Base-by-base conservation (phyloP, 1,140 invertebrate species). In the Hestina assimilis region DNA sequence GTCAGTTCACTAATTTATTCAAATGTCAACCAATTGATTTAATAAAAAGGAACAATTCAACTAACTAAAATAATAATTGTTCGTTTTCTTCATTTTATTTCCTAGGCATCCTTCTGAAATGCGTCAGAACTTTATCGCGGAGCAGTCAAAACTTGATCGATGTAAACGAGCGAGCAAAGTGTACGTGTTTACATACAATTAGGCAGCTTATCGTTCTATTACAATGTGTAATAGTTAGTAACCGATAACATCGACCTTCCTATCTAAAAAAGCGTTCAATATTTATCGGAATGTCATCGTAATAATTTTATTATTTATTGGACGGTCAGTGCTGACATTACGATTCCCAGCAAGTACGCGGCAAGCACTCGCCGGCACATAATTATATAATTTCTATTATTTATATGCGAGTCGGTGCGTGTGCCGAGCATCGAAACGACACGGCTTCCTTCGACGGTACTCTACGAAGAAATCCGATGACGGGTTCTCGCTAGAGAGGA, bases 301-400 rank as follows among this genome's bases (percentile, higher is more conserved):
- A 71, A 74, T 69, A 65, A 69, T 68, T n/a, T n/a, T 68, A 69
- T 73, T 72, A 73, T 71, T 68, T 69, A 75, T 78, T 75, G 74
- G 67, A 59, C 63, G 60, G 46, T 53, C 63, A 63, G 43, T 52
- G 45, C 57, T 51, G 66, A 73, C 66, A 79, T 83, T 82, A 83
- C 60, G 56, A 83, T 83, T 85, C 80, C 59, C 65, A 52, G 61
- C 72, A 60, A 70, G 74, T 75, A 50, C 59, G 60, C 65, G 66
- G 54, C 71, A 74, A 78, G 74, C 74, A 75, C 67, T 74, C 68
- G 72, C 63, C 66, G 73, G 70, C 63, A 80, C 69, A 83, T 81
- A 80, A 85, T 85, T 87, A 84, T 75, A 84, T 85, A 83, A 85
- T 87, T 83, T 83, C 75, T 87, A 87, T 87, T 87, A 87, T 87